Percentiles rank a stretch among this genome's conserved stretches.
Evolutionary conservation across 2,797 vertebrate species (phyloP).

Genomic region (Eidolon dupreanum): DNA sequence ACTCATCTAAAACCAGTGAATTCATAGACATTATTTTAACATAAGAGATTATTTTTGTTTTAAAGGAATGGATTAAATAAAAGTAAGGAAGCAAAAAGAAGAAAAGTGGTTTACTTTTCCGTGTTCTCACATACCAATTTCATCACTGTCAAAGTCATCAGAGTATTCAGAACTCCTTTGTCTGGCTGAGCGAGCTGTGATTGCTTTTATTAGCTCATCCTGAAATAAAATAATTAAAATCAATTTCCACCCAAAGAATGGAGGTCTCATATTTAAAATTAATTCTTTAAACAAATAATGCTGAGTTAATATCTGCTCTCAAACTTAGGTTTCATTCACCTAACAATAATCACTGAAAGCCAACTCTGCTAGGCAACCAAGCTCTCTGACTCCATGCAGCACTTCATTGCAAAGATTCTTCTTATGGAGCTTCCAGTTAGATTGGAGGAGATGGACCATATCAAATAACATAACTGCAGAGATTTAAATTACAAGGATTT

Average conservation of each 20-base stretch:
- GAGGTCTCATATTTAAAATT: not conserved
- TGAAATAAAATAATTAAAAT: conserved; percentile 80
- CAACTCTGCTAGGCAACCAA: not conserved
- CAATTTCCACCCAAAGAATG: not conserved
- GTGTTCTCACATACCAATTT: conserved; percentile 82
- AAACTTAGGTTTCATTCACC: not conserved
- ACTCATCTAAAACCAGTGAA: not conserved
- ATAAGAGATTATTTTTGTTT: not conserved
- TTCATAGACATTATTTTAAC: not conserved
- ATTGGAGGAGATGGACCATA: not conserved
- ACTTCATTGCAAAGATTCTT: not conserved
- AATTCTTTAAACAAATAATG: not conserved
- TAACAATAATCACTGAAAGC: not conserved
- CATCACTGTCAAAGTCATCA: conserved; percentile 90
- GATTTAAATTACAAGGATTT: not conserved
- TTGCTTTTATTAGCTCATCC: conserved; percentile 91
- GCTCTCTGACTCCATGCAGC: not conserved
- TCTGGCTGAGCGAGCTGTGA: conserved; percentile 86
- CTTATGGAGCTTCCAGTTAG: not conserved
- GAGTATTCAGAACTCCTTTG: conserved; percentile 85
- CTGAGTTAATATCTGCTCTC: not conserved
- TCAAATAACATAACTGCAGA: not conserved
- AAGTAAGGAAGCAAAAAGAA: not conserved
- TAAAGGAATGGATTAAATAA: not conserved
- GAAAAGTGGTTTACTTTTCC: not conserved